Evolutionary conservation across 2,113 vertebrate genomes (phyloP), one percentile per base, ranked within the genome.

Genomic region (Trematocara zebra): DNA sequence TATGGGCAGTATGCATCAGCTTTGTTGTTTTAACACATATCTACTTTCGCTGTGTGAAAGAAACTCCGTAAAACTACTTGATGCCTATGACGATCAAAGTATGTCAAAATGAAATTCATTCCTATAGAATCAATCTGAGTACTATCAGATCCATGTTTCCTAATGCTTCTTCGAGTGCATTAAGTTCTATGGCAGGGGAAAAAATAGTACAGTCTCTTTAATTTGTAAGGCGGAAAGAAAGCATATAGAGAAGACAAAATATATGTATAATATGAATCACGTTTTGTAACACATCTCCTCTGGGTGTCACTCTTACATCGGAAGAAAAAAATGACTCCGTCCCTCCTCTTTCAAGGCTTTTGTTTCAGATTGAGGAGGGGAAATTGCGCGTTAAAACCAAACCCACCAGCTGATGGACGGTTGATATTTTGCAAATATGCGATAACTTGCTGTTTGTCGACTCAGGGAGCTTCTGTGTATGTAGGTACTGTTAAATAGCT

Each of bases 291-390:
- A 11, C 59, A 35, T 74, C 14, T 47, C 81, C 81, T 53, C 54
- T 82, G 42, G 85, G 85, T 86, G 85, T 86, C 85, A 86, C n/a
- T 82, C 26, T 74, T 78, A 82, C 5, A 61, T 40, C 28, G 18
- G 18, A 37, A 82, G 51, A 78, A 33, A 17, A 20, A 7, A n/a
- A 3, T 20, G 2, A 31, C 20, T 26, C 18, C 0, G 67, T 61
- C 42, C 23, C 81, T 56, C 81, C 74, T 42, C 14, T 51, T 57
- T 6, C 5, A 35, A 31, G 42, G 31, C 61, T 84, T 42, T 57
- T 88, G 57, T 84, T 84, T 69, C 7, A 33, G 15, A 28, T 78
- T 89, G 7, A 87, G 79, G 35, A 86, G 79, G 7, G 14, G 1
- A n/a, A 23, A 14, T 17, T 1, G 10, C 8, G 0, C 6, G 2